Conservation (phyloP, 2,888 invertebrate species). For the Sicus ferrugineus region DNA sequence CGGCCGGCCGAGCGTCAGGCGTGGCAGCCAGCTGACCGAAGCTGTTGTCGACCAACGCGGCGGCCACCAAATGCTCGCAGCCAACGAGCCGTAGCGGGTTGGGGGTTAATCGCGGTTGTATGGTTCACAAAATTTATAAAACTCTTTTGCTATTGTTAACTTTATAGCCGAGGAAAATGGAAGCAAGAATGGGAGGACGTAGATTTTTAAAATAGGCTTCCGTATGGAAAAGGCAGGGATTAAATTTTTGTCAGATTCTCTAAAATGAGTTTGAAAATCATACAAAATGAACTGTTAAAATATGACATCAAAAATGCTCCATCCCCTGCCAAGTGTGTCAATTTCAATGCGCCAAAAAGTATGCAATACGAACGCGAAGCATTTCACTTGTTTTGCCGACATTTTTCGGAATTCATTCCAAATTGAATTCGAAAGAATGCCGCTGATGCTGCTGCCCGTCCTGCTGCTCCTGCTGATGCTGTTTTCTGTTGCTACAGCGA, state of each 20-base stretch:
- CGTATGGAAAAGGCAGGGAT: not conserved
- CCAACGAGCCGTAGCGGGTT: slow-evolving; percentile 30
- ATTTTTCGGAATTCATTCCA: not conserved
- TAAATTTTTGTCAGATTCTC: not conserved
- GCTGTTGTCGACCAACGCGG: slow-evolving; percentile 13
- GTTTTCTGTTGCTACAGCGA: not conserved
- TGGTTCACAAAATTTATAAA: slow-evolving; percentile 25
- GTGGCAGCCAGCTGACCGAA: slow-evolving; percentile 12
- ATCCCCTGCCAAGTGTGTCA: slow-evolving; percentile 4
- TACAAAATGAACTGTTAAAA: not conserved
- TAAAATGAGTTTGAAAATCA: not conserved
- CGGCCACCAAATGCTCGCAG: slow-evolving; percentile 27
- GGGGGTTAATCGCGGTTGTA: not conserved
- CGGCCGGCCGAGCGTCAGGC: not conserved
- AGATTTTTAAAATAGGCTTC: too few relatives aligned
- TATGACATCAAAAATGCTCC: not conserved
- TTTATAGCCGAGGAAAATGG: too few relatives aligned
- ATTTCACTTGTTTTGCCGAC: not conserved
- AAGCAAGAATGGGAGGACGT: too few relatives aligned
- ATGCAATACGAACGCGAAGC: slow-evolving; percentile 32
- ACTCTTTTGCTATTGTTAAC: too few relatives aligned
- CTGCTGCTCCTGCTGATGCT: not conserved
- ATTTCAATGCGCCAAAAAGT: slow-evolving; percentile 47
- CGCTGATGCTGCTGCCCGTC: not conserved
- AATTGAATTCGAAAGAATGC: not conserved